These are phyloP conservation scores for Geodia barretti DNA, from an alignment of 37 sponge, comb jelly and placozoan species.

Conservation along the genomic window DNA sequence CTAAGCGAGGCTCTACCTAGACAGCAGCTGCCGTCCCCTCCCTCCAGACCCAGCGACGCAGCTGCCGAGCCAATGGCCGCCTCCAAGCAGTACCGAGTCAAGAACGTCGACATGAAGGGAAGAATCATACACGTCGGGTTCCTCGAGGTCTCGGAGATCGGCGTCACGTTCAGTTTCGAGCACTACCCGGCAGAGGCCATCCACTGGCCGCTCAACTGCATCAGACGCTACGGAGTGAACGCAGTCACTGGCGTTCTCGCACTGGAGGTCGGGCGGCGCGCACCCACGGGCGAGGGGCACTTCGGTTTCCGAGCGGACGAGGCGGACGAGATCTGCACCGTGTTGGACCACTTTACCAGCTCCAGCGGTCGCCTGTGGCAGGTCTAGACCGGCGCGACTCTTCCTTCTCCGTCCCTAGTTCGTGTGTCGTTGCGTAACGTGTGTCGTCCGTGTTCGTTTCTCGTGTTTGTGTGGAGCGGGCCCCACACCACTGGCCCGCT, in stretches of 20 bases:
- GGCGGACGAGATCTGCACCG: slow-evolving; percentile 35
- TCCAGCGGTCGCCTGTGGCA: too few species aligned
- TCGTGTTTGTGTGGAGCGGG: too few species aligned
- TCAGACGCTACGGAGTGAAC: slow-evolving; percentile 55
- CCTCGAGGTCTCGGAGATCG: slow-evolving; percentile 33
- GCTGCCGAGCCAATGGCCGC: not conserved
- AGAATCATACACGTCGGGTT: slow-evolving; percentile 56
- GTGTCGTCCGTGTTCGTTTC: too few species aligned
- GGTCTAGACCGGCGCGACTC: too few species aligned
- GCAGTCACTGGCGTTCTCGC: slow-evolving; percentile 27
- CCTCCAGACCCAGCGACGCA: not conserved
- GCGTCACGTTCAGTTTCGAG: slow-evolving; percentile 51
- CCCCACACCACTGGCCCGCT: too few species aligned
- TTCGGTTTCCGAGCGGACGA: slow-evolving; percentile 51
- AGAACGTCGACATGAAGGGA: slow-evolving; percentile 64
- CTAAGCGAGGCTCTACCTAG: too few species aligned
- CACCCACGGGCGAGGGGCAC: slow-evolving; percentile 55
- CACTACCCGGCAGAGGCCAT: slow-evolving; percentile 42
- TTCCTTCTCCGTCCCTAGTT: too few species aligned
- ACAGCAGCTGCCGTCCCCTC: too few species aligned
- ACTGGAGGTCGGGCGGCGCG: slow-evolving; percentile 53
- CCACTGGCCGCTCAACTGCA: slow-evolving; percentile 48
- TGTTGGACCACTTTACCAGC: slow-evolving; percentile 36
- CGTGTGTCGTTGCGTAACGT: too few species aligned
- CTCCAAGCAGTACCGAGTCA: slow-evolving; percentile 42